phyloP scores from a whole-genome alignment of 2,113 vertebrate species.

The Addax nasomaculatus region DNA sequence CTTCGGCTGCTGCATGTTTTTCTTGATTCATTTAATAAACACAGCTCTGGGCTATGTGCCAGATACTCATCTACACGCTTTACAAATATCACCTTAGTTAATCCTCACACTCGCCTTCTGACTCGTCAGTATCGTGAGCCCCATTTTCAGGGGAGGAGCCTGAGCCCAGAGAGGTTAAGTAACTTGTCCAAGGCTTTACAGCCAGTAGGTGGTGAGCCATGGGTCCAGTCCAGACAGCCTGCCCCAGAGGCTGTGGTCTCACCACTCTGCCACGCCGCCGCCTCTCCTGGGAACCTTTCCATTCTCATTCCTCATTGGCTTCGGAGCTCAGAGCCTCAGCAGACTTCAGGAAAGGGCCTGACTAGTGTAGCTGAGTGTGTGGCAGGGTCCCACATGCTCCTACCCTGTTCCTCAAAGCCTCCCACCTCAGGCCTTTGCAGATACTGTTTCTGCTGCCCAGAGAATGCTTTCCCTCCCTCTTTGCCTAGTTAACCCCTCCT shows the following conservation, averaged over 20 bases:
- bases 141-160: neutral
- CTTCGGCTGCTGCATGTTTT: neutral
- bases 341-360: neutral
- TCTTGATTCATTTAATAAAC: conserved; percentile 24
- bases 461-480: neutral
- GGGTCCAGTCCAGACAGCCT: no score
- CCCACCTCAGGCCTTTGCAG: neutral
- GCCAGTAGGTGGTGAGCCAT: neutral
- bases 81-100: neutral
- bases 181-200: neutral
- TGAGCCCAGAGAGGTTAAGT: neutral
- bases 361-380: neutral
- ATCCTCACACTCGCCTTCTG: neutral
- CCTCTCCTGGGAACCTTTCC: neutral
- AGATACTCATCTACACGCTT: neutral
- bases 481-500: neutral
- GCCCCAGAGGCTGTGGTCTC: neutral
- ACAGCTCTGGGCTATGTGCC: conserved; percentile 21
- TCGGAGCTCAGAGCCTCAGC: neutral
- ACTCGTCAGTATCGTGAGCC: neutral
- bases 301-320: neutral
- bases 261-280: fast-evolving
- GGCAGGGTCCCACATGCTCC: neutral
- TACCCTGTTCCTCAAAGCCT: neutral
- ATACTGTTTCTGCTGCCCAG: neutral